Evolutionary conservation across 2,888 invertebrate genomes (phyloP), one percentile per base, ranked within the genome.

Genomic region (Melieria omissa): DNA sequence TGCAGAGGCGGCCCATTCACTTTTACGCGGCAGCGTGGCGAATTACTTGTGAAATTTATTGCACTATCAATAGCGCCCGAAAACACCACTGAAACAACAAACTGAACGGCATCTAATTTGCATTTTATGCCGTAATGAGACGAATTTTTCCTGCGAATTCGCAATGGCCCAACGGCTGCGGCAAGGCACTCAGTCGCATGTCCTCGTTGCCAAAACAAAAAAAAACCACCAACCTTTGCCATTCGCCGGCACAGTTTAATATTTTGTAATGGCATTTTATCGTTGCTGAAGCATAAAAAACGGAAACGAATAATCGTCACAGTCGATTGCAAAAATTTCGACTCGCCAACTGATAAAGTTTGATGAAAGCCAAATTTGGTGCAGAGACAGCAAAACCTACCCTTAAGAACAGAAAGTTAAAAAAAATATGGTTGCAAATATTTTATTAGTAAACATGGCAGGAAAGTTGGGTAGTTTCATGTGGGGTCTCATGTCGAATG

Each of bases 111-210:
- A 3, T 61, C 72, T 75, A 61, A 76, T 78, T 77, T 78, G 75
- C 75, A 77, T 83, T 82, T 82, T 77, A 81, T 81, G 79, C 74
- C 75, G 74, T 69, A 76, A 78, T 79, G 84, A 82, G 80, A 82
- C 82, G 83, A 83, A 84, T 83, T 79, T 70, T 55, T 73, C 73
- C 65, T 69, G 78, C 44, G 12, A 49, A n/a, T 9, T 46, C 6
- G 14, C 44, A 10, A n/a, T 60, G 9, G 29, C 29, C 47, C 5
- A 4, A 10, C 14, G 14, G 12, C 14, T 6, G 14, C 10, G 45
- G 44, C 44, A 29, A 9, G 4, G 55, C 10, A 6, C n/a, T n/a
- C 8, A 16, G 9, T 65, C 54, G 8, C 7, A 7, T 12, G 7
- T 65, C 55, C 52, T 66, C 47, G 47, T 52, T 44, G 29, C 58